Evolutionary conservation across 2,888 invertebrate genomes (phyloP), one percentile per base, ranked within the genome.

Genomic region (Phorcus lineatus): DNA sequence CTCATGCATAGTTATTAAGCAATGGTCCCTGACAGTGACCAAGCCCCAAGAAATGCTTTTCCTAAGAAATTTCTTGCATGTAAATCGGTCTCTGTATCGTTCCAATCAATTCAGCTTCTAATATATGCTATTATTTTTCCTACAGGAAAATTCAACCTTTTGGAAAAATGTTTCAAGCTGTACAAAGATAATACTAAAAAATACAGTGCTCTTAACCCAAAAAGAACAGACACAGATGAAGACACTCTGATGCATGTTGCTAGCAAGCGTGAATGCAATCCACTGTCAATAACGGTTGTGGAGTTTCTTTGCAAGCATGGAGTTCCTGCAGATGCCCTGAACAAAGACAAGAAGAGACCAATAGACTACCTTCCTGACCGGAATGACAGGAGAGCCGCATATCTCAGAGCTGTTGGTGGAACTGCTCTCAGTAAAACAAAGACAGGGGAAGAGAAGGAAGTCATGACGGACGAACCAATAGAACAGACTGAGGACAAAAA

Each of bases 261-360:
- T 40, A 67, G 57, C 57, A n/a, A 57, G 57, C n/a, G n/a, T 24
- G 57, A 80, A 67, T 83, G 80, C 74, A 78, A 19, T 75, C 80
- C 78, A 9, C 77, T 77, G n/a, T 81, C 83, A 17, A 54, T 81
- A 36, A 81, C 74, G 55, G 86, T 88, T 1, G 86, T 88, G 4
- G 88, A 89, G 67, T 66, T 86, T 19, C 82, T 90, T 1, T 86
- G 87, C 76, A 84, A 86, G 31, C 79, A 79, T 57, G 84, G 84
- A 24, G 77, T 89, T 0, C 83, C 83, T 7, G 86, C 86, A 2
- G 76, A 85, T n/a, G 70, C 84, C 0, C 79, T 77, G 31, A 88
- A 90, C 80, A 84, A 83, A 28, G 87, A 85, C 2, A 85, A 85
- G 11, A 87, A 86, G 74, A 77, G 86, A 0, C 88, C 90, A 3